phyloP scores from a whole-genome alignment of 2,888 invertebrate genomes.

The Lasioglossum leucozonium region DNA sequence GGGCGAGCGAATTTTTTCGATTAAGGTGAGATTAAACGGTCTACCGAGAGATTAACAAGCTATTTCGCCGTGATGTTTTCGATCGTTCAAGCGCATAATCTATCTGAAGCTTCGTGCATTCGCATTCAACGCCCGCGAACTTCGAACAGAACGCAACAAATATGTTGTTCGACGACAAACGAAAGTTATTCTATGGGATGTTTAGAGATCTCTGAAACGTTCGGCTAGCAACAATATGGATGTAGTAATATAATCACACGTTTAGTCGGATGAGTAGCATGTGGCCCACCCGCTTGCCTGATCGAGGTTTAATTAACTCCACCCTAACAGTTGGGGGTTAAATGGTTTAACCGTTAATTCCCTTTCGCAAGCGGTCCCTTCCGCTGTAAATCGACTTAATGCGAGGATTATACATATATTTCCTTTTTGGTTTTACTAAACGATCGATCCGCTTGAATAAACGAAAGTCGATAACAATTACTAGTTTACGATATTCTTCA shows the following conservation, averaged over 20 bases:
- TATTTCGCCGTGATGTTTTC: neutral
- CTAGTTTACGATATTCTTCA: neutral
- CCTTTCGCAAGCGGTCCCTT: neutral
- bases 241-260: neutral
- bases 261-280: slow-evolving; percentile 1
- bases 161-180: neutral
- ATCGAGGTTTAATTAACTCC: slow-evolving; percentile 4
- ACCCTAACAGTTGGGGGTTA: slow-evolving; percentile 9
- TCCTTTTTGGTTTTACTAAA: neutral
- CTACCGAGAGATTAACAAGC: neutral
- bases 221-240: neutral
- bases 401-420: too few species aligned
- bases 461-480: neutral
- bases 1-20: neutral
- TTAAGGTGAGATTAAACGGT: neutral
- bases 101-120: slow-evolving; percentile 9
- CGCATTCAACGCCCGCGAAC: neutral
- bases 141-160: neutral
- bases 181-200: neutral
- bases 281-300: neutral
- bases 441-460: neutral
- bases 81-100: neutral
- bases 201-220: neutral
- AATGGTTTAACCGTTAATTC: slow-evolving; percentile 1
- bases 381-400: neutral